These are phyloP conservation scores for Trichonephila clavipes DNA, from an alignment of 1,140 invertebrate genomes.

Conservation along the genomic window DNA sequence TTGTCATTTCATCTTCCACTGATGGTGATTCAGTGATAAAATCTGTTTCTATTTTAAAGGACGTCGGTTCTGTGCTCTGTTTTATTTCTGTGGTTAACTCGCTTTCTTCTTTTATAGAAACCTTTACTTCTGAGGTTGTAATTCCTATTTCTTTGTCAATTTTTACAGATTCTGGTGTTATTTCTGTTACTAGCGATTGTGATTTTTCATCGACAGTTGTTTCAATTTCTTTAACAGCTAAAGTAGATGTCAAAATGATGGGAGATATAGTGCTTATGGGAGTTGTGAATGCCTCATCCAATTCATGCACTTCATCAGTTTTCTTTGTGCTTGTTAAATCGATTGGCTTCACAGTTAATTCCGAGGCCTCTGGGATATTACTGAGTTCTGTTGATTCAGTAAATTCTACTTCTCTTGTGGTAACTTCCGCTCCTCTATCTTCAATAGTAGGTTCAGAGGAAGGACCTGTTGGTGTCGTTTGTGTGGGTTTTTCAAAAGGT, in stretches of 20 bases:
- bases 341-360: neutral
- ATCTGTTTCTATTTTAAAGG: no score
- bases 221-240: slow-evolving; percentile 64
- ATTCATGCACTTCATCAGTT: no score
- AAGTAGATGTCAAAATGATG: slow-evolving; percentile 38
- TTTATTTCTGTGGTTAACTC: neutral
- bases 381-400: slow-evolving; percentile 40
- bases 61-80: neutral
- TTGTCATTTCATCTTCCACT: no score
- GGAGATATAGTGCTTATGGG: no score
- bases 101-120: neutral
- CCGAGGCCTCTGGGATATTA: neutral
- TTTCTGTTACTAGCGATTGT: neutral
- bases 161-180: no score
- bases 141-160: no score
- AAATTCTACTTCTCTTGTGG: slow-evolving; percentile 18
- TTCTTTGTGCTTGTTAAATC: no score
- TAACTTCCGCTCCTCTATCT: neutral
- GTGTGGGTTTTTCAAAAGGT: neutral
- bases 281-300: no score
- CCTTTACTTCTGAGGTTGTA: no score
- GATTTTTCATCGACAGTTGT: slow-evolving; percentile 61
- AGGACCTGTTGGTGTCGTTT: neutral
- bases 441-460: neutral
- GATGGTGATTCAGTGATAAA: no score